Evolutionary conservation across 2,797 vertebrate genomes (phyloP).

Genomic region (Scyliorhinus canicula): DNA sequence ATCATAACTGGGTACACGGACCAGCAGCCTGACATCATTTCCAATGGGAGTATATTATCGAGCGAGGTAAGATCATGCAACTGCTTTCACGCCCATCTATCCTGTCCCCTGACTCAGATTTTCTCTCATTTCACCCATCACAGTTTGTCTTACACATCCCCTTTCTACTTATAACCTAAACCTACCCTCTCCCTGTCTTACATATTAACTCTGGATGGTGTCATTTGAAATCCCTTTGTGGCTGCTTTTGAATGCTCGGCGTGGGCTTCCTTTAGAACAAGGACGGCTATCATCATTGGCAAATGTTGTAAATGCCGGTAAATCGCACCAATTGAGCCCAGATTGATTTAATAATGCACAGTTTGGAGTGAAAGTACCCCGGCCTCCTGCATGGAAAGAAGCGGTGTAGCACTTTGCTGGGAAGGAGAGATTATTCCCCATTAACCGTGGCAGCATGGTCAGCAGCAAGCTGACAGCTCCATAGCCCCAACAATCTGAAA

Average conservation of each 20-base stretch:
- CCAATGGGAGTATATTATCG: conserved; percentile 91
- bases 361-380: neutral
- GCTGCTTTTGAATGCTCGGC: no score
- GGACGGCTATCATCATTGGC: neutral
- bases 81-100: conserved; percentile 36
- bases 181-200: neutral
- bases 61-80: conserved; percentile 76
- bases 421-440: neutral
- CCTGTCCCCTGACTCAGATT: conserved; percentile 21
- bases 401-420: neutral
- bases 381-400: no score
- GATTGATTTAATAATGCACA: neutral
- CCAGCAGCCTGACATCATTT: conserved; percentile 96
- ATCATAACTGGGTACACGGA: conserved; percentile 84
- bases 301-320: neutral
- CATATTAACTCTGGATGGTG: neutral
- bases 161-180: neutral
- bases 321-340: neutral
- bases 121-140: conserved; percentile 9
- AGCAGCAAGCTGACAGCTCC: neutral
- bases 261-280: neutral
- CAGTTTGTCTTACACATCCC: neutral
- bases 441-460: neutral
- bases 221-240: neutral
- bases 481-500: neutral